phyloP scores from a whole-genome alignment of 2,797 vertebrate genomes.

The Pseudochaenichthys georgianus region DNA sequence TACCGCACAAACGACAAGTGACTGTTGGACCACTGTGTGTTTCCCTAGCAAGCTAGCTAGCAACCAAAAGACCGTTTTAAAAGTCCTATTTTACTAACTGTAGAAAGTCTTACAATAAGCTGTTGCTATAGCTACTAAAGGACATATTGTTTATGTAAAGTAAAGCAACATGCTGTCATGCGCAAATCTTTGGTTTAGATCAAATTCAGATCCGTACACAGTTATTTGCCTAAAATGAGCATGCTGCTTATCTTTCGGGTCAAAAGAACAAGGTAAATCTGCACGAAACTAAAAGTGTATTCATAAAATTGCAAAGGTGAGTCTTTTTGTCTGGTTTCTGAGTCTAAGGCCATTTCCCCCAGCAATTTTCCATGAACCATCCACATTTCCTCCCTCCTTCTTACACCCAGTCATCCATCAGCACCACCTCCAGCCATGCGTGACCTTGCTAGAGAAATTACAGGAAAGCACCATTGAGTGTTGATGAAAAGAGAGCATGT shows the following conservation, averaged over 20 bases:
- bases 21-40: too few species aligned
- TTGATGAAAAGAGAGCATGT: slow-evolving; percentile 64
- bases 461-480: slow-evolving; percentile 43
- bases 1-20: background rate
- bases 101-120: background rate
- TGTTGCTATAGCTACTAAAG: background rate
- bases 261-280: slow-evolving; percentile 26
- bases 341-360: slow-evolving; percentile 29
- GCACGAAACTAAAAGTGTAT: slow-evolving; percentile 22
- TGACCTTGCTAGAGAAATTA: slow-evolving; percentile 64
- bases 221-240: background rate
- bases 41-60: too few species aligned
- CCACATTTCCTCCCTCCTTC: slow-evolving; percentile 16
- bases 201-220: too few species aligned
- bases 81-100: background rate
- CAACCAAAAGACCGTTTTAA: too few species aligned
- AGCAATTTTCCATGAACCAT: slow-evolving; percentile 32
- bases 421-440: slow-evolving; percentile 48
- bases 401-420: slow-evolving; percentile 37
- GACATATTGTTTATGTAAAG: too few species aligned
- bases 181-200: background rate
- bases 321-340: slow-evolving; percentile 10
- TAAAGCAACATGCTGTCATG: background rate
- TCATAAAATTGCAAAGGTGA: slow-evolving; percentile 13
- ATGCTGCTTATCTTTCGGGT: background rate